Conservation (phyloP, 2,113 vertebrate genomes). For the Semnornis frantzii region DNA sequence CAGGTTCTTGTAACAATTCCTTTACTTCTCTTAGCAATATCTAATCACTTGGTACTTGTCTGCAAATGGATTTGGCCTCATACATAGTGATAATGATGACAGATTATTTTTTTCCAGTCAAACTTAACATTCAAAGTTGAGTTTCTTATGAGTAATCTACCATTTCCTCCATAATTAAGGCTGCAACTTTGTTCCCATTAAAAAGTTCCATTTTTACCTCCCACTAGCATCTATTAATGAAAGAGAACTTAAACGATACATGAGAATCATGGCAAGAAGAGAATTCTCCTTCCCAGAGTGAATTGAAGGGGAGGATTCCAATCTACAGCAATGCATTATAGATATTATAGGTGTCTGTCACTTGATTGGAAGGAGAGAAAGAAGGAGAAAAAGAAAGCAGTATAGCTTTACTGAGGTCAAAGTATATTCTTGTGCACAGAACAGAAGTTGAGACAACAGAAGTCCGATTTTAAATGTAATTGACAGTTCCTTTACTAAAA, state of each 20-base stretch:
- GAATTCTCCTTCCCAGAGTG: neutral
- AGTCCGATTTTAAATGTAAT: neutral
- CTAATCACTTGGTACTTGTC: conserved; percentile 63
- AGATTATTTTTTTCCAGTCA: conserved; percentile 62
- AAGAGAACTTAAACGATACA: neutral
- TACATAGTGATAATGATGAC: conserved; percentile 46
- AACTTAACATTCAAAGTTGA: conserved; percentile 47
- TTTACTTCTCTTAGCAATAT: conserved; percentile 25
- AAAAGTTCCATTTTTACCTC: conserved; percentile 50
- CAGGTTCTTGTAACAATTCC: conserved; percentile 31
- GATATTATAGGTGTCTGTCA: neutral
- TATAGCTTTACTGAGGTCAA: neutral
- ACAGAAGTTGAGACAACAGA: neutral
- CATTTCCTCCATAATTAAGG: conserved; percentile 43
- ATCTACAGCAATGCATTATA: neutral
- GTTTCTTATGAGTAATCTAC: conserved; percentile 40
- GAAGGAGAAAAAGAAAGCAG: neutral
- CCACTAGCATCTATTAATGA: conserved; percentile 25
- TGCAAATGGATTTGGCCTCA: conserved; percentile 56
- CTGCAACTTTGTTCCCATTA: conserved; percentile 29
- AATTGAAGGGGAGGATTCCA: neutral
- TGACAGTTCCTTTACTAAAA: neutral
- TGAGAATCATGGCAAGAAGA: neutral
- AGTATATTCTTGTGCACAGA: neutral
- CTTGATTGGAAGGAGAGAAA: neutral